These are phyloP conservation scores for Struthio camelus DNA, from an alignment of 2,113 vertebrate species.

Conservation along the genomic window DNA sequence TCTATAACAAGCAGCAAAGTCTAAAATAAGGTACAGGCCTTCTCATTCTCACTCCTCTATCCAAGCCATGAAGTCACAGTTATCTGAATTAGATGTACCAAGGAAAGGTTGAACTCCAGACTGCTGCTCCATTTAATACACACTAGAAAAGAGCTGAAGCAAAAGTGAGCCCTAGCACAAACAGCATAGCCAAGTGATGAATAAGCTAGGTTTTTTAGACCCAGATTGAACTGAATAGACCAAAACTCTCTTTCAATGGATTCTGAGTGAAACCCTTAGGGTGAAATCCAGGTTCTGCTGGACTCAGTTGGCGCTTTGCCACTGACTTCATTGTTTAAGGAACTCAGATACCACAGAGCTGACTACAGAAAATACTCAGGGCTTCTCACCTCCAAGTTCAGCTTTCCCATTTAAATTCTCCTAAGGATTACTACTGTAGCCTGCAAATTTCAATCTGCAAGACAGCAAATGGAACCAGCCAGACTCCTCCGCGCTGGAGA, in stretches of 20 bases:
- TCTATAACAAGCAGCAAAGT: background rate
- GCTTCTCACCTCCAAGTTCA: constrained; percentile 50
- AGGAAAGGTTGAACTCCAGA: background rate
- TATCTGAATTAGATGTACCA: background rate
- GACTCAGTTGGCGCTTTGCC: background rate
- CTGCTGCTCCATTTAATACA: background rate
- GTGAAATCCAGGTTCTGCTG: background rate
- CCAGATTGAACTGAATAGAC: background rate
- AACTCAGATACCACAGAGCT: background rate
- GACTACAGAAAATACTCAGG: background rate
- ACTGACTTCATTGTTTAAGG: background rate
- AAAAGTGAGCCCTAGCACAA: background rate
- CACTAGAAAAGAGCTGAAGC: background rate
- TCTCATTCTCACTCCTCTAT: background rate
- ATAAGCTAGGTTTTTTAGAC: background rate
- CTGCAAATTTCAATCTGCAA: constrained; percentile 17
- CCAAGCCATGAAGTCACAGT: background rate
- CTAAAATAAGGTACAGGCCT: background rate
- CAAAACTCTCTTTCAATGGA: background rate
- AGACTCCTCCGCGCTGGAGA: constrained; percentile 38
- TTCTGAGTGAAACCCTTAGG: constrained; percentile 8
- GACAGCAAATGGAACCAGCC: constrained; percentile 1
- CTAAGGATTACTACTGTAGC: background rate
- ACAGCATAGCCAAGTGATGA: background rate
- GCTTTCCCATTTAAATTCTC: constrained; percentile 49